These are phyloP conservation scores for Tricholauxania praeusta DNA, from an alignment of 2,888 invertebrate species.

Conservation along the genomic window DNA sequence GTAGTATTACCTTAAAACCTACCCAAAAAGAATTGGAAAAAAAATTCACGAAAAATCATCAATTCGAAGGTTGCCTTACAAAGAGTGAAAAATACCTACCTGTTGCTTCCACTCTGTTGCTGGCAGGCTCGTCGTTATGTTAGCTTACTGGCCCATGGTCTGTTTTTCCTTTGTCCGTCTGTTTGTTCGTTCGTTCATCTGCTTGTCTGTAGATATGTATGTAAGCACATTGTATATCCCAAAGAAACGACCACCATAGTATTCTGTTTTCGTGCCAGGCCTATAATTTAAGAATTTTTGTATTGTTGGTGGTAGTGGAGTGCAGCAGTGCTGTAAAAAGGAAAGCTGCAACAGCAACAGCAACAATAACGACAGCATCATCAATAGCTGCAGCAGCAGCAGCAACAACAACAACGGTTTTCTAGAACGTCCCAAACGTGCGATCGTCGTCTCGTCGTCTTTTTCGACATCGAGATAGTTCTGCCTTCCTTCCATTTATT, in stretches of 20 bases:
- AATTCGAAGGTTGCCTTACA: too few species aligned
- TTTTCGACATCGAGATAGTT: slow-evolving; percentile 11
- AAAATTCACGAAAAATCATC: too few species aligned
- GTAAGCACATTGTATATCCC: slow-evolving; percentile 5
- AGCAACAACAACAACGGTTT: slow-evolving; percentile 32
- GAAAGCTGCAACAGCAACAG: slow-evolving; percentile 33
- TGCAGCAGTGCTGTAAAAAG: slow-evolving; percentile 30
- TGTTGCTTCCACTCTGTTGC: slow-evolving; percentile 39
- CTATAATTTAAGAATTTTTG: slow-evolving; percentile 51
- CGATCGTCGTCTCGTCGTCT: not conserved
- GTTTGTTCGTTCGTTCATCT: slow-evolving; percentile 12
- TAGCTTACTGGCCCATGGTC: slow-evolving; percentile 33
- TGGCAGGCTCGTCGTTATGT: slow-evolving; percentile 37
- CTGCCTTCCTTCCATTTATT: slow-evolving; percentile 13
- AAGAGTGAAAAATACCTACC: slow-evolving; percentile 42
- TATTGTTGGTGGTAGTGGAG: slow-evolving; percentile 43
- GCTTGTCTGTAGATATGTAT: not conserved
- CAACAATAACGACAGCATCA: slow-evolving; percentile 37
- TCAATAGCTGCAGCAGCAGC: slow-evolving; percentile 38
- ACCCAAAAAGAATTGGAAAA: too few species aligned
- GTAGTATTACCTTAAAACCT: too few species aligned
- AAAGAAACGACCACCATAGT: slow-evolving; percentile 34
- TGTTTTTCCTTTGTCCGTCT: slow-evolving; percentile 5
- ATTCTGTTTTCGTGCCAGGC: slow-evolving; percentile 44
- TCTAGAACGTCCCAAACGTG: slow-evolving; percentile 10